Evolutionary conservation across 2,888 invertebrate species (phyloP).

Genomic region (Dorcus hopei): DNA sequence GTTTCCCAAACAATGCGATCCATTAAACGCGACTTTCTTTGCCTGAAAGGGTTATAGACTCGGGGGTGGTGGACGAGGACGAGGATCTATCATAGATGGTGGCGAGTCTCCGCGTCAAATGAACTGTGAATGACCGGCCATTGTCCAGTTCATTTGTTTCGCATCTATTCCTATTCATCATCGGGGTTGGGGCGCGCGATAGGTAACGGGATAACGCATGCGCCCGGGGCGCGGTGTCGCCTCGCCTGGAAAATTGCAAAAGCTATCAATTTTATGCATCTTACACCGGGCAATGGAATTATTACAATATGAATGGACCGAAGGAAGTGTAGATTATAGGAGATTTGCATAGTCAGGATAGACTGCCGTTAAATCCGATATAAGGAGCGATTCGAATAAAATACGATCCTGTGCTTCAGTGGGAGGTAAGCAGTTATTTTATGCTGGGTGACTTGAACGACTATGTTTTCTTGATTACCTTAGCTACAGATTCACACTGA

Average conservation of each 20-base stretch:
- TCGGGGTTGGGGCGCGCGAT: slow-evolving; percentile 16
- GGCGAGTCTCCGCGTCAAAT: slow-evolving; percentile 35
- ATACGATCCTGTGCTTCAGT: slow-evolving; percentile 4
- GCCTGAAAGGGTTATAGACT: slow-evolving; percentile 1
- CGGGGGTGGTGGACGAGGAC: neutral
- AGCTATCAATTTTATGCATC: slow-evolving; percentile 45
- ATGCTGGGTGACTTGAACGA: neutral
- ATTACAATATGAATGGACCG: slow-evolving; percentile 41
- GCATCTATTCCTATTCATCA: slow-evolving; percentile 39
- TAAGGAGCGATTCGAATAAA: slow-evolving; percentile 19
- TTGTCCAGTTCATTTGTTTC: slow-evolving; percentile 47
- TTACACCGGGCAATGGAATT: slow-evolving; percentile 39
- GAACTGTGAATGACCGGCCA: slow-evolving; percentile 43
- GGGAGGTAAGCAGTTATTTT: neutral
- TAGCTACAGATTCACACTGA: too few species aligned
- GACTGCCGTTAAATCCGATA: slow-evolving; percentile 29
- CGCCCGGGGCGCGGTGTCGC: slow-evolving; percentile 18
- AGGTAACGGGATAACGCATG: slow-evolving; percentile 12
- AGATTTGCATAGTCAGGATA: slow-evolving; percentile 34
- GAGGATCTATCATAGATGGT: slow-evolving; percentile 14
- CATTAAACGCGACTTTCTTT: neutral
- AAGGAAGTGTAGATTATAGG: slow-evolving; percentile 35
- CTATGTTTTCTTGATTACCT: neutral
- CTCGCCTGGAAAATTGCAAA: slow-evolving; percentile 39
- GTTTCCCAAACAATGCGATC: neutral